A percentile compares a stretch with the other conserved stretches of the same genome.
Conservation (phyloP, 35 echinoderm and acorn worm species). For the Holothuria glaberrima region DNA sequence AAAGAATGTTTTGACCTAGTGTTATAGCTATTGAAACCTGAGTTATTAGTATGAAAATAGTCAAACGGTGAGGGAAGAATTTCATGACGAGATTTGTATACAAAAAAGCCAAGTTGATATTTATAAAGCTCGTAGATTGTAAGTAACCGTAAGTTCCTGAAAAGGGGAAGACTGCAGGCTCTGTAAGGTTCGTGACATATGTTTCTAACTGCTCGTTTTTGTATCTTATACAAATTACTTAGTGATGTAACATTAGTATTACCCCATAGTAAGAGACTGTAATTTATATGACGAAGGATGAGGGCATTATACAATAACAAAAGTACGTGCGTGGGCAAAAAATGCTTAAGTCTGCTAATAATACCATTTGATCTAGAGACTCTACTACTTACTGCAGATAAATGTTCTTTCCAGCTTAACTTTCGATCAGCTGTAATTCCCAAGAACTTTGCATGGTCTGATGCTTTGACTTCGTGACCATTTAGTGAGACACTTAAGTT, state of each 20-base stretch:
- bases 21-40: too few species aligned
- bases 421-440: background rate
- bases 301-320: background rate
- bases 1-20: too few species aligned
- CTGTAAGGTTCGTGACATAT: background rate
- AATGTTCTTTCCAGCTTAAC: constrained; percentile 3
- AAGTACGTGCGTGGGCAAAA: background rate
- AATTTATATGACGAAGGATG: background rate
- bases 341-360: background rate
- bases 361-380: background rate
- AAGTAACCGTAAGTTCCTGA: constrained; percentile 9
- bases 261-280: background rate
- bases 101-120: constrained; percentile 8
- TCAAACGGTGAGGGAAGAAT: constrained; percentile 21
- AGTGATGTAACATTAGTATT: background rate
- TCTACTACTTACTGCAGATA: background rate
- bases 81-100: background rate
- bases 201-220: background rate
- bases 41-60: background rate
- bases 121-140: background rate
- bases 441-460: constrained; percentile 12
- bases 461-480: background rate
- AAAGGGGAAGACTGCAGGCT: constrained; percentile 10
- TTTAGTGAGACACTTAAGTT: background rate
- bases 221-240: constrained; percentile 11